Evolutionary conservation across 2,888 invertebrate species (phyloP).

Genomic region (Imbricaverruca yamaguchii): DNA sequence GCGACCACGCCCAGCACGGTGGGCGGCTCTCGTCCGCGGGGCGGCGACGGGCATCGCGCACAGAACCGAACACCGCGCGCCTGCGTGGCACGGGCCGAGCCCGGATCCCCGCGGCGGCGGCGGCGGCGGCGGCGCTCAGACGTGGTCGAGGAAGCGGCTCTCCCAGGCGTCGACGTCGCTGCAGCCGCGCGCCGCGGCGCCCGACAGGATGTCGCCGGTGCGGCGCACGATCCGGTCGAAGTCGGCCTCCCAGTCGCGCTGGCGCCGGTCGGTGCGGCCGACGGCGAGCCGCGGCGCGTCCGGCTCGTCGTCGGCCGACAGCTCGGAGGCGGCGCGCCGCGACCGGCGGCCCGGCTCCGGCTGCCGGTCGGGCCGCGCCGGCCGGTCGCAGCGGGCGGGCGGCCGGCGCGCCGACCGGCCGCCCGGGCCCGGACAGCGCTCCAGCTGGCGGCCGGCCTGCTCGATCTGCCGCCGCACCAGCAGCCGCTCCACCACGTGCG

Average conservation of each 20-base stretch:
- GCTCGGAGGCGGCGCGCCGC: background rate
- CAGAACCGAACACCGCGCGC: too few species aligned
- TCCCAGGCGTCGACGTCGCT: conserved; percentile 30
- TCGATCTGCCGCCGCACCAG: conserved; percentile 15
- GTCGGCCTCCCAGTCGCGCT: conserved; percentile 70
- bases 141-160: conserved; percentile 28
- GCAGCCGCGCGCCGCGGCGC: conserved; percentile 29
- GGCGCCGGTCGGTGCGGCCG: conserved; percentile 66
- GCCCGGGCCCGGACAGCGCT: background rate
- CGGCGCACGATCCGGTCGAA: conserved; percentile 68
- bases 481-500: conserved; percentile 18
- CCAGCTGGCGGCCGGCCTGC: background rate
- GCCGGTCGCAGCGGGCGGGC: background rate
- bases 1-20: too few species aligned
- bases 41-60: too few species aligned
- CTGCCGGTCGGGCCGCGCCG: background rate
- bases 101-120: background rate
- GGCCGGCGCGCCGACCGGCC: background rate
- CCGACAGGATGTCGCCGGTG: conserved; percentile 30
- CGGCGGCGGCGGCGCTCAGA: background rate
- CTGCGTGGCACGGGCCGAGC: background rate
- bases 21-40: too few species aligned
- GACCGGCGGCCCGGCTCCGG: background rate
- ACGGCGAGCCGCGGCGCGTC: conserved; percentile 41
- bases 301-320: background rate